phyloP scores from a whole-genome alignment of 64 coral and sea anemone genomes.

The Anthopleura sola region DNA sequence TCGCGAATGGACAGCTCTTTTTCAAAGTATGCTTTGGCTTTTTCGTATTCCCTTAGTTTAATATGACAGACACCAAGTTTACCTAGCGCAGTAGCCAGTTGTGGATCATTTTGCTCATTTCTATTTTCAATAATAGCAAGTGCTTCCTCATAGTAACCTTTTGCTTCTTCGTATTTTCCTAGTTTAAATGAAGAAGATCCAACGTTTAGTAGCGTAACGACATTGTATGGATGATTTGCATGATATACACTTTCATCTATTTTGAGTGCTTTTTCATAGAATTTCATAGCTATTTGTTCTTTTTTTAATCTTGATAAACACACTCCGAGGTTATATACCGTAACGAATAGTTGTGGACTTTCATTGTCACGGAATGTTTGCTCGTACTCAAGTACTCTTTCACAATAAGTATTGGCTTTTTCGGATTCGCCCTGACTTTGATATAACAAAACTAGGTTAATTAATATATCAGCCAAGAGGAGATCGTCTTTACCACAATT shows the following conservation, averaged over 20 bases:
- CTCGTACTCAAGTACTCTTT: not conserved
- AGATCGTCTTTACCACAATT: accelerated
- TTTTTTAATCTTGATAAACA: too few relatives aligned
- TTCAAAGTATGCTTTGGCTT: not conserved
- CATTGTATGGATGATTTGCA: not conserved
- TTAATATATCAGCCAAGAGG: not conserved
- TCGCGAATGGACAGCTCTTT: too few relatives aligned
- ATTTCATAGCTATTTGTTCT: not conserved
- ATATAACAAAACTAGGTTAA: not conserved
- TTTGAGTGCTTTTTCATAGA: not conserved
- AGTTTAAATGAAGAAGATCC: not conserved
- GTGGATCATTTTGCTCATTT: too few relatives aligned
- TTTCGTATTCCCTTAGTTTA: not conserved
- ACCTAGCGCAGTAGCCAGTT: too few relatives aligned
- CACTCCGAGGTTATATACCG: not conserved
- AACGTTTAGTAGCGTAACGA: not conserved
- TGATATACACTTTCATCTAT: not conserved
- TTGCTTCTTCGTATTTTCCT: not conserved
- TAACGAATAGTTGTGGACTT: not conserved
- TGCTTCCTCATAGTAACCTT: too few relatives aligned
- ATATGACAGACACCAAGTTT: too few relatives aligned
- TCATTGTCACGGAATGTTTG: not conserved
- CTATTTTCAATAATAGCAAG: too few relatives aligned
- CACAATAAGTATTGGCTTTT: conserved; percentile 14
- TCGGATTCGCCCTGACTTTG: not conserved